Evolutionary conservation across 1,140 invertebrate genomes (phyloP), one percentile per base, ranked within the genome.

Genomic region (Brachionus koreanus): DNA sequence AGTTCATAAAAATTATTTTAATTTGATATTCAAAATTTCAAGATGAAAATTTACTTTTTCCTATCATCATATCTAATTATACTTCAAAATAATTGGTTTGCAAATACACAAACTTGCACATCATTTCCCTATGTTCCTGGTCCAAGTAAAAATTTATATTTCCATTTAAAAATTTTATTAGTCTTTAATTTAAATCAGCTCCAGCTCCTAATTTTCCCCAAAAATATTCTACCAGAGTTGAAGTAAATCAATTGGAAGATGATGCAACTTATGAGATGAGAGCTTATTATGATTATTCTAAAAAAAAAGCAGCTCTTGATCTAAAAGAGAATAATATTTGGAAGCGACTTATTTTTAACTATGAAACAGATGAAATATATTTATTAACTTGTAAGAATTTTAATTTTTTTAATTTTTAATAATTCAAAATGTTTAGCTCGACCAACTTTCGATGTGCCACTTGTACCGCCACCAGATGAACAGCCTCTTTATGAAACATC

Each of bases 351-450:
- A 79, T 79, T 35, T 79, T 79, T 19, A 79, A 61, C 23, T 79
- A 79, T 6, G 76, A 79, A 39, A 79, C 76, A 0, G 12, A 79
- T 43, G 76, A 79, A 65, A 65, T 79, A 29, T 79, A 79, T 25
- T 57, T 10, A 61, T 5, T 74, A 5, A n/a, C 3, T 19, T 74
- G 69, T 74, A 46, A 25, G 37, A 46, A 46, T 16, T 25, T 29
- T 46, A 37, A 69, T n/a, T 3, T 35, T 69, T 13, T 43, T 39
- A 39, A 7, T 3, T 19, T 19, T 16, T 2, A 16, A 35, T 5
- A 7, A 39, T 9, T 69, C 16, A 16, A 6, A 39, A n/a, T 33
- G 0, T 69, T 69, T 16, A 69, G 65, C 65, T 39, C 12, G 5
- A 33, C 65, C 65, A 0, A 42, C 35, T 39, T 37, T 39, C 37